Percentiles rank a stretch among this genome's conserved stretches.
Conservation (phyloP, 2,888 invertebrate species). For the Napeogenes sylphis region DNA sequence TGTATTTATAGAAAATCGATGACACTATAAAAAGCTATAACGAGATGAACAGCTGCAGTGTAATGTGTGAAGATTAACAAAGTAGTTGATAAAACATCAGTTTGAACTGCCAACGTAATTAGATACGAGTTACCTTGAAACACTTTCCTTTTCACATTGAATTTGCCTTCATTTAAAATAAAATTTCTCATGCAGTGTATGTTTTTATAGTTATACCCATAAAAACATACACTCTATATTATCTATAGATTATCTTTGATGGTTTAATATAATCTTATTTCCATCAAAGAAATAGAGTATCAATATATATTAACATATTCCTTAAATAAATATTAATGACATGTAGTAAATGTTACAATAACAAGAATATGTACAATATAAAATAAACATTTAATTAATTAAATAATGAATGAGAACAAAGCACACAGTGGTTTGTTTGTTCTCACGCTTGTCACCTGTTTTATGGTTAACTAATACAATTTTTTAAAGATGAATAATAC, state of each 20-base stretch:
- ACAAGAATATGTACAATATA: constrained; percentile 1
- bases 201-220: not conserved
- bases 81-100: not conserved
- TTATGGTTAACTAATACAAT: constrained; percentile 22
- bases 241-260: too few relatives aligned
- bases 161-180: constrained; percentile 11
- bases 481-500: not conserved
- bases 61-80: too few relatives aligned
- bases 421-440: constrained; percentile 42
- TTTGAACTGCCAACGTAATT: constrained; percentile 51
- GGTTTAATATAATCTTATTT: too few relatives aligned
- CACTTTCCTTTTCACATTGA: constrained; percentile 49
- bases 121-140: constrained; percentile 56
- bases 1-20: too few relatives aligned
- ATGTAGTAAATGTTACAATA: not conserved
- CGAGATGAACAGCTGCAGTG: too few relatives aligned
- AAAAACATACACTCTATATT: constrained; percentile 4
- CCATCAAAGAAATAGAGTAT: too few relatives aligned
- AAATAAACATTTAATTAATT: constrained; percentile 8
- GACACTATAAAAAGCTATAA: too few relatives aligned
- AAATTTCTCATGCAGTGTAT: not conserved
- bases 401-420: constrained; percentile 26
- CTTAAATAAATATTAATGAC: not conserved
- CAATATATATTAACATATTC: too few relatives aligned
- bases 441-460: constrained; percentile 49